Evolutionary conservation across 2,113 vertebrate genomes (phyloP).

Genomic region (Tiliqua scincoides): DNA sequence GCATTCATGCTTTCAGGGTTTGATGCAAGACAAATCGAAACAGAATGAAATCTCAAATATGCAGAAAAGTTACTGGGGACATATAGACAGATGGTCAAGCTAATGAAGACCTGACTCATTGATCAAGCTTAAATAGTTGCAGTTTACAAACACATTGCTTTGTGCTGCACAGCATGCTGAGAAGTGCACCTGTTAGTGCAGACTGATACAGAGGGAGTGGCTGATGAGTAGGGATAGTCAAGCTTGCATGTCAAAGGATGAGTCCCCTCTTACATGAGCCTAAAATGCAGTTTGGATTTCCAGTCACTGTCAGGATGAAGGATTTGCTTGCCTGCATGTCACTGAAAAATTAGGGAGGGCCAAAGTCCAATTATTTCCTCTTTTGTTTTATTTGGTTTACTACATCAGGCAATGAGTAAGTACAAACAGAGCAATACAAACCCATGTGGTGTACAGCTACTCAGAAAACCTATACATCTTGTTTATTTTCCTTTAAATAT

Average conservation of each 20-base stretch:
- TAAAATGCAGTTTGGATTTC: background rate
- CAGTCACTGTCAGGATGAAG: background rate
- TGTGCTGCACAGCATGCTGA: background rate
- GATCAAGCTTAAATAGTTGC: background rate
- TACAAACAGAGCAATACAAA: background rate
- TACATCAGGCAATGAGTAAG: background rate
- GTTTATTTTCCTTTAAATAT: conserved; percentile 1
- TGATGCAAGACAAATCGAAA: background rate
- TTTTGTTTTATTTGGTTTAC: background rate
- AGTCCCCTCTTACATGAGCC: background rate
- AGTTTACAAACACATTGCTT: background rate
- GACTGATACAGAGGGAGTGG: background rate
- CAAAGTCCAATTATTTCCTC: background rate
- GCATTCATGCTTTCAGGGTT: background rate
- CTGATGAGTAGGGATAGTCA: background rate
- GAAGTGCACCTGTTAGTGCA: background rate
- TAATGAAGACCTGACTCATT: background rate
- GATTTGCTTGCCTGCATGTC: background rate
- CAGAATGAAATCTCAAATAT: background rate
- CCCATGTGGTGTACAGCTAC: fast-evolving
- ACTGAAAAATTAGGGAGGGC: background rate
- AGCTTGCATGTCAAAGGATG: background rate
- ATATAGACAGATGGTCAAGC: background rate
- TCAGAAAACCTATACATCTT: background rate
- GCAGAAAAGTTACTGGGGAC: background rate